Conservation (phyloP, 1,140 invertebrate species). For the Bombus superbus region DNA sequence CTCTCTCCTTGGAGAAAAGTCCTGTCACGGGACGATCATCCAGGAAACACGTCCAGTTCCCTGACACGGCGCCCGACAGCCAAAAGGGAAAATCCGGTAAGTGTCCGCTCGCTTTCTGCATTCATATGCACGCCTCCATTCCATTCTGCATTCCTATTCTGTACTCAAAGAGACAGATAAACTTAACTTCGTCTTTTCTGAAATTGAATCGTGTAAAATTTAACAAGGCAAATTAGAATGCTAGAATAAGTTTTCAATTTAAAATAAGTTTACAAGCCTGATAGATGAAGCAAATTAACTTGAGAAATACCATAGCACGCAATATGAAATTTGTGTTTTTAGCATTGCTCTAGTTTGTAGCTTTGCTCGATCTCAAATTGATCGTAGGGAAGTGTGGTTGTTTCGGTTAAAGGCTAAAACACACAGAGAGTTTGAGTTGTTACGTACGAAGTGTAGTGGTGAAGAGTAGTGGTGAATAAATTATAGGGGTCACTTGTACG, state of each 20-base stretch:
- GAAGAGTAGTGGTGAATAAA: constrained; percentile 1
- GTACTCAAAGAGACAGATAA: neutral
- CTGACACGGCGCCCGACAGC: constrained; percentile 62
- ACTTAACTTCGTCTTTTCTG: neutral
- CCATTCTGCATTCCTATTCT: neutral
- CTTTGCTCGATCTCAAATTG: neutral
- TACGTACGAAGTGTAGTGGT: neutral
- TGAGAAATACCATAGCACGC: neutral
- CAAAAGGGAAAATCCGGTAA: constrained; percentile 59
- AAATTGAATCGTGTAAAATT: neutral
- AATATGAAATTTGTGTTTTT: neutral
- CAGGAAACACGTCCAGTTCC: constrained; percentile 80
- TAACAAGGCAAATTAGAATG: neutral
- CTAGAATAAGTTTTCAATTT: no score
- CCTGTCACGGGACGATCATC: constrained; percentile 53
- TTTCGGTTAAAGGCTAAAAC: neutral
- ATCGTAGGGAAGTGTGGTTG: neutral
- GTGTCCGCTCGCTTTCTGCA: neutral
- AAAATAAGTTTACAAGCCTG: no score
- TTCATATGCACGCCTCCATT: neutral
- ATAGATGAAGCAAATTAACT: neutral
- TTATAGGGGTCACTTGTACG: neutral
- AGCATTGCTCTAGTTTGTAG: neutral
- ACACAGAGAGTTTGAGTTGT: neutral
- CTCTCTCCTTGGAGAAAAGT: constrained; percentile 67